A percentile compares a stretch with the other conserved stretches of the same genome.
Conservation (phyloP, 2,888 invertebrate species). For the Acanthococcus lagerstroemiae region DNA sequence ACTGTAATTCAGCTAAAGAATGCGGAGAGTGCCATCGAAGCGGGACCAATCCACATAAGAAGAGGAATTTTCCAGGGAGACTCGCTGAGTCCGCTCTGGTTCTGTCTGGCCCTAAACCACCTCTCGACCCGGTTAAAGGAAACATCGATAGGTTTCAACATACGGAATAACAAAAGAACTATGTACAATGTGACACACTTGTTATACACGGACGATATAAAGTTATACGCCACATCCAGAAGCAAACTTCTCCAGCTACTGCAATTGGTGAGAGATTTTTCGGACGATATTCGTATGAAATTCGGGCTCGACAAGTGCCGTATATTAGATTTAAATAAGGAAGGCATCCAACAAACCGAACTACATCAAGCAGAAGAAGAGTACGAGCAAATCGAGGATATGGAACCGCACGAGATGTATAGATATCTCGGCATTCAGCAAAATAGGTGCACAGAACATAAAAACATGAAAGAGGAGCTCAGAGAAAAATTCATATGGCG, state of each 20-base stretch:
- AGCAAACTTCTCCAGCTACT: conserved; percentile 23
- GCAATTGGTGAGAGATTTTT: conserved; percentile 18
- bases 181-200: conserved; percentile 31
- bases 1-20: background rate
- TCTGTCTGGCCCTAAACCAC: background rate
- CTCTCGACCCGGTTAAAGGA: background rate
- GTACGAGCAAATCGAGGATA: conserved; percentile 14
- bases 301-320: conserved; percentile 35
- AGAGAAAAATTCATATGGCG: conserved; percentile 23
- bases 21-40: background rate
- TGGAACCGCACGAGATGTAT: conserved; percentile 24
- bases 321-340: conserved; percentile 13
- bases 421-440: conserved; percentile 32
- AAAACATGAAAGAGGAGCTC: conserved; percentile 20
- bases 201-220: conserved; percentile 35
- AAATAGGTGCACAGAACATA: conserved; percentile 6
- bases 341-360: conserved; percentile 5
- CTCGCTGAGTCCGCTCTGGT: background rate
- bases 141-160: background rate
- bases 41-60: background rate
- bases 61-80: background rate
- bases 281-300: conserved; percentile 32
- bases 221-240: conserved; percentile 29
- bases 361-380: background rate
- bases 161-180: conserved; percentile 5